Evolutionary conservation across 2,888 invertebrate genomes (phyloP), one percentile per base, ranked within the genome.

Genomic region (Nemotelus pantherinus): DNA sequence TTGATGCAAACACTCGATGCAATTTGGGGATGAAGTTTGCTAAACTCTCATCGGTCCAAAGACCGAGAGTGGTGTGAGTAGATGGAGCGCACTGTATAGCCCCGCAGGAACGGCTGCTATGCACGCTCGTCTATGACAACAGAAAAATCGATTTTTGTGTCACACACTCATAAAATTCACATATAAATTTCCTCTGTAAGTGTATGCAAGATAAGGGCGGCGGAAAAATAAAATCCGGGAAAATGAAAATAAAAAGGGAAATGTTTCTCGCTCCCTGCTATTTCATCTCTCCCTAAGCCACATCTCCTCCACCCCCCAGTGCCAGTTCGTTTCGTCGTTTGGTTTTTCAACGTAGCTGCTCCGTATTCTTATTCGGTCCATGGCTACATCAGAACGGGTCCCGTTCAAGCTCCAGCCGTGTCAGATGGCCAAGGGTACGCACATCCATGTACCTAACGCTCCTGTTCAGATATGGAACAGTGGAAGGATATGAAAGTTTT

Each of bases 121-220:
- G 76, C 25, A 79, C 41, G 81, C 80, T 82, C 82, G 80, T 82
- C 81, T 82, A 82, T 82, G 82, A 82, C 82, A 82, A 82, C 81
- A 80, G 80, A 79, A 82, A 82, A 82, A 82, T 82, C 82, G 82
- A 82, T 82, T 82, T 82, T 82, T 82, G 80, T 82, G 81, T 82
- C 82, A 81, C 82, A 82, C 81, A 82, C 81, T 82, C 82, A 81
- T 65, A 76, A 82, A 81, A 81, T 80, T 81, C 82, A 77, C 58
- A 76, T 76, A 76, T 68, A 68, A 76, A 67, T 76, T 76, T 76
- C 53, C 67, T 57, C 67, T 79, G 76, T 79, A 77, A 79, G 77
- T 79, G 77, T 79, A 77, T 79, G 79, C 77, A 79, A 72, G 77
- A 79, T 79, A 77, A 79, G 79, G 79, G 79, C 75, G 77, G 79